Conservation (phyloP, 2,888 invertebrate genomes). For the Argyra leucocephala region DNA sequence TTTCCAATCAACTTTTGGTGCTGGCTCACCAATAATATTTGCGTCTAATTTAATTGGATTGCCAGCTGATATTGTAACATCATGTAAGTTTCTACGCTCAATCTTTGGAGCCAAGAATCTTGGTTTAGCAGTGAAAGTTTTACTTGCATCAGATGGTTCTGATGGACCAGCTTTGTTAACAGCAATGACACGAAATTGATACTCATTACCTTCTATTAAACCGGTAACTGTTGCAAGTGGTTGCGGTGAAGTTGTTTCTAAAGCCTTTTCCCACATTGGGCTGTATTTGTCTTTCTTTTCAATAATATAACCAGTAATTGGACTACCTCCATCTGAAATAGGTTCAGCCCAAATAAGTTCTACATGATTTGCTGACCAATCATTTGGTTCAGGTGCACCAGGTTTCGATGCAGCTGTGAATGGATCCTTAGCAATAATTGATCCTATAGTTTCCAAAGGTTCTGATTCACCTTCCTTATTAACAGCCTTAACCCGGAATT, state of each 20-base stretch:
- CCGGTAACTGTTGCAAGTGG: constrained; percentile 77
- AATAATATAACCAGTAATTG: constrained; percentile 84
- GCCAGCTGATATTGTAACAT: constrained; percentile 84
- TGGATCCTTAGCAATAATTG: constrained; percentile 89
- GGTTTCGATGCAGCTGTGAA: constrained; percentile 82
- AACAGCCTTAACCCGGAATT: constrained; percentile 86
- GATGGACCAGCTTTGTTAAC: constrained; percentile 92
- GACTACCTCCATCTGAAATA: constrained; percentile 83
- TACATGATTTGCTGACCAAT: constrained; percentile 88
- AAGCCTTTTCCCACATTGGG: constrained; percentile 85
- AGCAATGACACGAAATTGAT: constrained; percentile 92
- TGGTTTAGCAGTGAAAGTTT: constrained; percentile 76
- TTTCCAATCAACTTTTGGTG: constrained; percentile 88
- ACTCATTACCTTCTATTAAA: constrained; percentile 89
- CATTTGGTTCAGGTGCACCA: constrained; percentile 79
- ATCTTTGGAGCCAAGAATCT: constrained; percentile 90
- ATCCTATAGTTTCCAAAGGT: constrained; percentile 85
- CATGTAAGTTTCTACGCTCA: constrained; percentile 82
- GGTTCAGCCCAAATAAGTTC: constrained; percentile 88
- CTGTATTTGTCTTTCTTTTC: constrained; percentile 90
- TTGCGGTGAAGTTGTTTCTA: constrained; percentile 66
- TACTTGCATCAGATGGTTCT: constrained; percentile 80
- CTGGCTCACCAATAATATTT: constrained; percentile 87
- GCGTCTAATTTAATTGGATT: constrained; percentile 89
- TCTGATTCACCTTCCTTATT: constrained; percentile 95